These are phyloP conservation scores for Andrena chrysosceles DNA, from an alignment of 2,888 invertebrate species.

Conservation along the genomic window DNA sequence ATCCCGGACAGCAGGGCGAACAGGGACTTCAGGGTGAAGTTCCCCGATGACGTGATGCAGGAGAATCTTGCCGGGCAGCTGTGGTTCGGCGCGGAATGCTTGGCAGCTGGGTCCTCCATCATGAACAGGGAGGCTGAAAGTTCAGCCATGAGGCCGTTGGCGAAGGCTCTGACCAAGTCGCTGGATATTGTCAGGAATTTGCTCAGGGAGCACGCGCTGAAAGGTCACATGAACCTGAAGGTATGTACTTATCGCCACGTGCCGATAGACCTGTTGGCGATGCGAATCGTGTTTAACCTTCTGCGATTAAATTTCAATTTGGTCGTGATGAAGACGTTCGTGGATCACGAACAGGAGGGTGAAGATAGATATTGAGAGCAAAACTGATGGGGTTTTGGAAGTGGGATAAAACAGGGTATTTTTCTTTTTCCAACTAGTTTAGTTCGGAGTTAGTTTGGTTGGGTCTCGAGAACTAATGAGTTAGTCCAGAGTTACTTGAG, in stretches of 20 bases:
- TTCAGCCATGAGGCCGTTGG: conserved; percentile 97
- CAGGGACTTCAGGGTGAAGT: conserved; percentile 98
- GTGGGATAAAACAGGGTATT: no score
- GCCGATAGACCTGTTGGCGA: neutral
- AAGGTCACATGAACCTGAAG: conserved; percentile 84
- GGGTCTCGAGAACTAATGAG: no score
- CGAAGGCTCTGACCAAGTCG: conserved; percentile 98
- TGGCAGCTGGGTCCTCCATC: conserved; percentile 99
- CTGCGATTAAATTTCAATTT: no score
- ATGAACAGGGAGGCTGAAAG: conserved; percentile 98
- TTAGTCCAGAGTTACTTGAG: no score
- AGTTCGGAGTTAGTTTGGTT: no score
- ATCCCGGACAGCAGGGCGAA: conserved; percentile 94
- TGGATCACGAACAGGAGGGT: no score
- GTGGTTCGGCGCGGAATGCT: conserved; percentile 99
- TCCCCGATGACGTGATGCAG: conserved; percentile 99
- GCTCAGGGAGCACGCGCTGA: conserved; percentile 91
- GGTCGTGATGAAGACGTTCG: no score
- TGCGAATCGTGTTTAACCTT: neutral
- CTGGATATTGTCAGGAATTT: conserved; percentile 96
- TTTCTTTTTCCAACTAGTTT: no score
- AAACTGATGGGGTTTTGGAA: no score
- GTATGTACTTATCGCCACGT: conserved; percentile 73
- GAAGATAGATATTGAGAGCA: no score
- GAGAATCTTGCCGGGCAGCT: conserved; percentile 99